Evolutionary conservation across 1,140 invertebrate genomes (phyloP), one percentile per base, ranked within the genome.

Genomic region (Aradophagus sp.): DNA sequence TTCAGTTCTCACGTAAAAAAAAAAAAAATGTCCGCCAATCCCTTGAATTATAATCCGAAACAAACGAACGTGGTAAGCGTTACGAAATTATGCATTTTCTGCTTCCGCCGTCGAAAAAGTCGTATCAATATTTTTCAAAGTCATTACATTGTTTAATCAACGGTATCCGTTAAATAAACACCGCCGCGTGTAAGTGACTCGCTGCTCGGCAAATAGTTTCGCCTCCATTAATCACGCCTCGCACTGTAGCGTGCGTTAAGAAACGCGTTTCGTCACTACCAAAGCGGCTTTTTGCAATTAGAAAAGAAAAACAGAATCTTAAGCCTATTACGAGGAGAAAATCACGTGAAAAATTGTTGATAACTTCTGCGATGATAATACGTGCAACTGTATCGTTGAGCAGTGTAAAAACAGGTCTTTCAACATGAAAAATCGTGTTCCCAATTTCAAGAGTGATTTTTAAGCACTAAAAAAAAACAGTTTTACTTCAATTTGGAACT

Each of bases 131-230:
- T 65, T 63, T 55, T 31, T n/a, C 16, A 23, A 44, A 29, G 32
- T 36, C 16, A 44, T 65, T 47, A 55, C 15, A 48, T 55, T 65
- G 41, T 55, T 39, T 55, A 55, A 41, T 47, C 48, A 38, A 39
- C 38, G 31, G 29, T n/a, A n/a, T 32, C 50, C 50, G 35, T 45
- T 53, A 45, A 53, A 53, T 39, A 63, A 63, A 63, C 48, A 45
- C 23, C 29, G 20, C 5, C 29, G 14, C 5, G 12, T 44, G 29
- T n/a, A n/a, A n/a, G n/a, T n/a, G n/a, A n/a, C n/a, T n/a, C n/a
- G n/a, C n/a, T n/a, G n/a, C n/a, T n/a, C n/a, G n/a, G n/a, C n/a
- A n/a, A n/a, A n/a, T 17, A 31, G 32, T 27, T 63, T 52, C 13
- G 31, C 31, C 10, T 38, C 19, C 47, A 63, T 63, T 63, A 63